Evolutionary conservation across 2,113 vertebrate species (phyloP), one percentile per base, ranked within the genome.

Genomic region (Paramormyrops kingsleyae): DNA sequence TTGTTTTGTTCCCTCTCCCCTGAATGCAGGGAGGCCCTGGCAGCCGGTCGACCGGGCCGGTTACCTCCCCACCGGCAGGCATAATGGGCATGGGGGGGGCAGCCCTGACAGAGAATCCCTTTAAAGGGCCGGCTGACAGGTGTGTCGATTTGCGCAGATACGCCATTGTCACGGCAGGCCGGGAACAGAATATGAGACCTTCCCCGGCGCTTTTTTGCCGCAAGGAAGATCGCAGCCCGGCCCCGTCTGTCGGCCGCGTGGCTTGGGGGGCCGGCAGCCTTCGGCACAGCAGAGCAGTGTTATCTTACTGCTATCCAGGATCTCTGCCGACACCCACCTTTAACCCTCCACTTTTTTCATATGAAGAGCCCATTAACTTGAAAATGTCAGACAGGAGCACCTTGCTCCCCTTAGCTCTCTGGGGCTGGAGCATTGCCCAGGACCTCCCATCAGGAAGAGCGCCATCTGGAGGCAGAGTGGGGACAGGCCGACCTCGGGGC

Each of bases 111-210:
- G 59, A 52, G 88, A 90, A 62, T 85, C 74, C 9, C 89, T 52
- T 88, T 88, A 90, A 88, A 88, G 53, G 90, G 80, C 77, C 66
- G 86, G 31, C 74, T 88, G 90, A 88, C 90, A 90, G 88, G 50
- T 83, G 66, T 9, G 50, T 53, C 44, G 90, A 88, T 88, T 21
- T 13, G 49, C 74, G 39, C 44, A 90, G 90, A 88, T 70, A 90
- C 19, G 1, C 90, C 87, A 70, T 88, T 90, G 90, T 90, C 50
- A 56, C 17, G 52, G 50, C 52, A n/a, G 49, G 24, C 70, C 87
- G 47, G 21, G 85, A n/a, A 49, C 35, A 86, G 62, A 90, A 88
- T 56, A 87, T 42, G 66, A 90, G 86, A 89, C 50, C 66, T 87
- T 42, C 46, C n/a, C 39, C 12, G 19, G 50, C 27, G 8, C 44